Evolutionary conservation across 2,888 invertebrate genomes (phyloP).

Genomic region (Scaptomyza polygonia): DNA sequence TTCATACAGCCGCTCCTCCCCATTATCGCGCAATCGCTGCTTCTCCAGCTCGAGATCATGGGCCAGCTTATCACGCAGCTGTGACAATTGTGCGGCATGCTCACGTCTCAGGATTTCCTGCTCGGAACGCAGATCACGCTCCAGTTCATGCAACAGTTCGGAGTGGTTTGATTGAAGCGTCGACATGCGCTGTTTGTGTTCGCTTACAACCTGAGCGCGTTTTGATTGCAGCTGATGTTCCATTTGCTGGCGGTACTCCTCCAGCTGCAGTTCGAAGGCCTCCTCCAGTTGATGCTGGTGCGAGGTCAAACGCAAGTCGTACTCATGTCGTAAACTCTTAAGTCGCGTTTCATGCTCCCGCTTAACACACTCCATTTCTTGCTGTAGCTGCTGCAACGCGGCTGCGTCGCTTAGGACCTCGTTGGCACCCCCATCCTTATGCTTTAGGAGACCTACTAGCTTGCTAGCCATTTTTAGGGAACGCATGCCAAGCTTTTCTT

Average conservation of each 20-base stretch:
- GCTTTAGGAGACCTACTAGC: conserved; percentile 74
- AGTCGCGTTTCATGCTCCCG: conserved; percentile 82
- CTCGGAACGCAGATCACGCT: conserved; percentile 85
- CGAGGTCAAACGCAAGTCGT: conserved; percentile 82
- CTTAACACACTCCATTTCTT: conserved; percentile 75
- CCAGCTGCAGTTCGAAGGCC: conserved; percentile 84
- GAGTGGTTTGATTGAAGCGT: conserved; percentile 82
- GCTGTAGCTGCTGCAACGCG: conserved; percentile 70
- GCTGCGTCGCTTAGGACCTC: conserved; percentile 42
- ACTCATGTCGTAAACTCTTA: conserved; percentile 83
- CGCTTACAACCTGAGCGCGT: conserved; percentile 85
- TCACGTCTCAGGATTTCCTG: conserved; percentile 89
- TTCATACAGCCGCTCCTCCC: conserved; percentile 86
- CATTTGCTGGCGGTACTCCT: conserved; percentile 80
- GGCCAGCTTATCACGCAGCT: conserved; percentile 87
- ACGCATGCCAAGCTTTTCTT: conserved; percentile 76
- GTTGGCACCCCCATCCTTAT: conserved; percentile 42
- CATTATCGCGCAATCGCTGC: conserved; percentile 82
- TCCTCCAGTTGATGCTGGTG: conserved; percentile 85
- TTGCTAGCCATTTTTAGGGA: conserved; percentile 77
- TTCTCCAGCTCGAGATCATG: conserved; percentile 86
- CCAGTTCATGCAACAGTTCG: conserved; percentile 83
- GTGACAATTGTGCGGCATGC: conserved; percentile 88
- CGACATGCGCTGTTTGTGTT: conserved; percentile 84
- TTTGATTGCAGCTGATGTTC: conserved; percentile 85